Conservation (phyloP, 1,140 invertebrate genomes). For the Drosophila funebris region DNA sequence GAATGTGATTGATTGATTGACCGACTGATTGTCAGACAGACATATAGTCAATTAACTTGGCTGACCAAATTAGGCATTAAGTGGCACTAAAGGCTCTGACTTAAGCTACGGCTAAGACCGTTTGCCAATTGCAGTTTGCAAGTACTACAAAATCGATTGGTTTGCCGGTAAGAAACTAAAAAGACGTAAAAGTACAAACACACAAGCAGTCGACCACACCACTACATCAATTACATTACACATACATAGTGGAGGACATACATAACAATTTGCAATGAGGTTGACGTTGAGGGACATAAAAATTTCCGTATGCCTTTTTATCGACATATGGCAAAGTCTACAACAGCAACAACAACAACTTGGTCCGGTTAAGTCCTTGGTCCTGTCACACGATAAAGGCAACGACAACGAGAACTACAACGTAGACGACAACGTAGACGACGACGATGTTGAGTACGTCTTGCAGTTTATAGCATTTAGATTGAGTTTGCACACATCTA, state of each 20-base stretch:
- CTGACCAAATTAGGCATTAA: slow-evolving; percentile 72
- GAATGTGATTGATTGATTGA: slow-evolving; percentile 40
- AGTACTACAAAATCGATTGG: slow-evolving; percentile 55
- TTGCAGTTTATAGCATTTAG: slow-evolving; percentile 78
- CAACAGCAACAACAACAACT: slow-evolving; percentile 6
- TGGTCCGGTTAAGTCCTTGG: slow-evolving; percentile 34
- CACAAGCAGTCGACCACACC: not conserved
- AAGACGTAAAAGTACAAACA: slow-evolving; percentile 22
- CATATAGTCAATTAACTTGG: slow-evolving; percentile 44
- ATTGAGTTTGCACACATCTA: slow-evolving; percentile 73
- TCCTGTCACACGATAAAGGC: slow-evolving; percentile 42
- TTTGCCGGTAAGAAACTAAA: slow-evolving; percentile 26
- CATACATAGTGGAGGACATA: slow-evolving; percentile 13
- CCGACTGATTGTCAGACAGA: slow-evolving; percentile 13
- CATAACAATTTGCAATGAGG: slow-evolving; percentile 68
- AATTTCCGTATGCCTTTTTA: slow-evolving; percentile 71
- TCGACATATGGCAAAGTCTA: slow-evolving; percentile 54
- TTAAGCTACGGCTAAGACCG: slow-evolving; percentile 23
- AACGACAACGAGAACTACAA: slow-evolving; percentile 12
- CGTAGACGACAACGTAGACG: not conserved
- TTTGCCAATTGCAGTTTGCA: slow-evolving; percentile 21
- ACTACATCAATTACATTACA: slow-evolving; percentile 15
- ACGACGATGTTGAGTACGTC: slow-evolving; percentile 52
- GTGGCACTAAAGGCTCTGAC: slow-evolving; percentile 43
- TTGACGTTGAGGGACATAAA: slow-evolving; percentile 79